phyloP scores from a whole-genome alignment of 1,140 invertebrate genomes.

The Geopemphigus sp. region DNA sequence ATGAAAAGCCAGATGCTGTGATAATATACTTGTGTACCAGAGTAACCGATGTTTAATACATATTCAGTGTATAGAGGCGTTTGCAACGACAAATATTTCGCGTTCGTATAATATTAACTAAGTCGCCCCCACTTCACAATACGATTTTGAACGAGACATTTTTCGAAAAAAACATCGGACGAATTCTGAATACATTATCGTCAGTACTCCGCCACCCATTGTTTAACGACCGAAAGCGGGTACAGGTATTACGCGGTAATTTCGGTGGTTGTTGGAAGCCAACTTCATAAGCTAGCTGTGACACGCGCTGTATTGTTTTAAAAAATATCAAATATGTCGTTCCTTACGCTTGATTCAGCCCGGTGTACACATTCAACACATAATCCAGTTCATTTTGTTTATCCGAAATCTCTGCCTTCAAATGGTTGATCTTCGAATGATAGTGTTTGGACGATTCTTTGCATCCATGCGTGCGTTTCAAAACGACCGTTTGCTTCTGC shows the following conservation, averaged over 20 bases:
- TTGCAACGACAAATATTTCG: neutral
- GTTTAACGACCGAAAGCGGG: too few species aligned
- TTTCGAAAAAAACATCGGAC: neutral
- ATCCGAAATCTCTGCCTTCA: constrained; percentile 3
- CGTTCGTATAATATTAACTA: neutral
- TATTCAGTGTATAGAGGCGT: too few species aligned
- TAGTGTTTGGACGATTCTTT: constrained; percentile 11
- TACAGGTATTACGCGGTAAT: too few species aligned
- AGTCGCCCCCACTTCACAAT: too few species aligned
- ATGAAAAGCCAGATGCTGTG: too few species aligned
- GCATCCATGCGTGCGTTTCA: constrained; percentile 10
- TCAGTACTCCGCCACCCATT: too few species aligned
- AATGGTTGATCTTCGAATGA: constrained; percentile 14
- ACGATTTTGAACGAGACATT: neutral
- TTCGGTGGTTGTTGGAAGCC: too few species aligned
- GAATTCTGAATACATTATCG: neutral
- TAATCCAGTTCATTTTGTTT: constrained; percentile 27
- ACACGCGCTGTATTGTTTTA: too few species aligned
- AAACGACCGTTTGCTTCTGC: constrained; percentile 2
- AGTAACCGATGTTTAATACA: too few species aligned
- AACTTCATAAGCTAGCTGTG: too few species aligned
- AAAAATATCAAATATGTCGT: neutral
- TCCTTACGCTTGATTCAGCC: neutral
- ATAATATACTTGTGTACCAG: too few species aligned
- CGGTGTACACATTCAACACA: constrained; percentile 17